Conservation (phyloP, 1,140 invertebrate species). For the Temnothorax curvispinosus region DNA sequence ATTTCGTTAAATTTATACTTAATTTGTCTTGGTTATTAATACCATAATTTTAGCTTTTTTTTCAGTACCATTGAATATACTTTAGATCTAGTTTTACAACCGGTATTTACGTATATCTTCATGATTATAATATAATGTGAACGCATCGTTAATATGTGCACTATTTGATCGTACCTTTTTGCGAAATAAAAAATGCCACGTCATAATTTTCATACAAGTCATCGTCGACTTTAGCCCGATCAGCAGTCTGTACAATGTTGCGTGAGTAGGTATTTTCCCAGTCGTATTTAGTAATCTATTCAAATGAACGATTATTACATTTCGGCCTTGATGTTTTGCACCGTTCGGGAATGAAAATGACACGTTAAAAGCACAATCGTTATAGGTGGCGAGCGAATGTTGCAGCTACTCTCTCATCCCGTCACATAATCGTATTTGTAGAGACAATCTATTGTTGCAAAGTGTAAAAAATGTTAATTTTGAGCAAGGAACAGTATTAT, state of each 20-base stretch:
- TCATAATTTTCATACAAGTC: conserved; percentile 34
- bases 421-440: conserved; percentile 25
- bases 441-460: neutral
- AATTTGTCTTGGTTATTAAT: neutral
- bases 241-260: conserved; percentile 48
- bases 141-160: neutral
- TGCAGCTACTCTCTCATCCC: conserved; percentile 32
- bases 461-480: conserved; percentile 16
- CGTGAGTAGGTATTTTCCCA: conserved; percentile 49
- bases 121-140: neutral
- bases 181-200: conserved; percentile 38
- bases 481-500: neutral
- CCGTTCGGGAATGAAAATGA: conserved; percentile 56
- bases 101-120: neutral
- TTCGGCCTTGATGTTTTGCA: conserved; percentile 51
- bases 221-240: conserved; percentile 30
- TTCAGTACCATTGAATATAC: neutral
- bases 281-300: conserved; percentile 66
- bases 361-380: conserved; percentile 34
- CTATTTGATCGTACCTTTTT: neutral
- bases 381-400: conserved; percentile 40
- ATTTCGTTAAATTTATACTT: neutral
- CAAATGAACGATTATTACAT: conserved; percentile 67
- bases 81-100: neutral
- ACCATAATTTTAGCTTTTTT: neutral